Conservation (phyloP, 2,797 vertebrate genomes). For the Falco cherrug region DNA sequence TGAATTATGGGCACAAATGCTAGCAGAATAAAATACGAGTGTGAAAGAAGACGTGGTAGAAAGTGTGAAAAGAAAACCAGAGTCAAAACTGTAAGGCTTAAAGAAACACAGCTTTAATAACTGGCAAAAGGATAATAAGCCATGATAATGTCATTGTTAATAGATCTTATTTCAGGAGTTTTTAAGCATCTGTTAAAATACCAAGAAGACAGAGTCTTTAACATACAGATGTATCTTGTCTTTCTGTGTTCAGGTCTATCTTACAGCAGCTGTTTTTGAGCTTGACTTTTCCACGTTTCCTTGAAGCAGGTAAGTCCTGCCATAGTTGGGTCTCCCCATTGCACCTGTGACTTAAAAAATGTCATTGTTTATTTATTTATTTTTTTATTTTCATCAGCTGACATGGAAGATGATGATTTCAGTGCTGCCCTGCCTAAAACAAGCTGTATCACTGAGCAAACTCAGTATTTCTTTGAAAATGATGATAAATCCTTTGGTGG, state of each 20-base stretch:
- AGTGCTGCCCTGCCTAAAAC: slow-evolving; percentile 89
- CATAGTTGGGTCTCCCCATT: not conserved
- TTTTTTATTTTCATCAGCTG: slow-evolving; percentile 76
- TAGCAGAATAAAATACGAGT: not conserved
- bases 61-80: not conserved
- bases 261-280: slow-evolving; percentile 91
- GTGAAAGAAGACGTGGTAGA: not conserved
- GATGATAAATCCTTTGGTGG: slow-evolving; percentile 90
- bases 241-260: slow-evolving; percentile 86
- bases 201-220: not conserved
- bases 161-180: not conserved
- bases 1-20: not conserved
- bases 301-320: slow-evolving; percentile 88
- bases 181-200: not conserved
- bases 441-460: slow-evolving; percentile 98
- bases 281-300: slow-evolving; percentile 87
- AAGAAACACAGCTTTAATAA: not conserved
- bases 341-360: not conserved
- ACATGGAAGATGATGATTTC: slow-evolving; percentile 92
- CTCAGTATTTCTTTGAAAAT: slow-evolving; percentile 97
- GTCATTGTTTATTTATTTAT: not conserved
- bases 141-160: not conserved
- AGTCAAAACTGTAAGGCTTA: not conserved
- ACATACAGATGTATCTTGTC: not conserved
- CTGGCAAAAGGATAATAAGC: not conserved